These are phyloP conservation scores for Epirrhoe alternata DNA, from an alignment of 2,888 invertebrate genomes.

Conservation along the genomic window DNA sequence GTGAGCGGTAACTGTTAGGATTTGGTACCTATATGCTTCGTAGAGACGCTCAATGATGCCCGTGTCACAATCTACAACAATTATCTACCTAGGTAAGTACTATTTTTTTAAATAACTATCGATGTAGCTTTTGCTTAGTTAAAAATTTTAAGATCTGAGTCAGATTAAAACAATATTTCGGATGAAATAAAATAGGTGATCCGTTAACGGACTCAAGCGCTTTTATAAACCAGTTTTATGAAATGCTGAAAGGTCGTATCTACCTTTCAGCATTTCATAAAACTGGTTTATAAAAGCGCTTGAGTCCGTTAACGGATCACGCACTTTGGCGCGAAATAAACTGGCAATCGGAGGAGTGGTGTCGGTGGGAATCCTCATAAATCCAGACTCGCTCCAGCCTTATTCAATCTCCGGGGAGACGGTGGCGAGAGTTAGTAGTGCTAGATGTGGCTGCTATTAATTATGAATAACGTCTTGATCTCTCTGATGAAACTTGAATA, in stretches of 20 bases:
- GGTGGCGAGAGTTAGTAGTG: constrained; percentile 37
- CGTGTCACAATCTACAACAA: neutral
- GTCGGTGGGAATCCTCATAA: constrained; percentile 80
- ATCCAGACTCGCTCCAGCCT: constrained; percentile 77
- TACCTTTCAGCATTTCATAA: constrained; percentile 22
- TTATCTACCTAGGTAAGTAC: too few species aligned
- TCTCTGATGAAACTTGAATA: too few species aligned
- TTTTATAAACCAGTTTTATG: constrained; percentile 17
- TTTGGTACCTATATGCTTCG: neutral
- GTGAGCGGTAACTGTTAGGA: constrained; percentile 19
- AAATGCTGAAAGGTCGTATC: neutral
- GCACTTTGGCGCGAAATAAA: constrained; percentile 79
- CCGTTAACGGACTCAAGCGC: constrained; percentile 28
- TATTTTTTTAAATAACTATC: too few species aligned
- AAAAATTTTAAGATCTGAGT: too few species aligned
- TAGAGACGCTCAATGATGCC: neutral
- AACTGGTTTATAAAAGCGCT: constrained; percentile 18
- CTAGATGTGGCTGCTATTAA: constrained; percentile 48
- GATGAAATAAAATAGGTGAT: constrained; percentile 50
- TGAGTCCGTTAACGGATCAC: constrained; percentile 51
- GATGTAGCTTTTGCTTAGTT: too few species aligned
- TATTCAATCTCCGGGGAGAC: constrained; percentile 78
- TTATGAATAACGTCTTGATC: too few species aligned
- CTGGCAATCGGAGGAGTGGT: constrained; percentile 78
- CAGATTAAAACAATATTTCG: neutral